Conservation (phyloP, 2,888 invertebrate genomes). For the Physocephala rufipes region DNA sequence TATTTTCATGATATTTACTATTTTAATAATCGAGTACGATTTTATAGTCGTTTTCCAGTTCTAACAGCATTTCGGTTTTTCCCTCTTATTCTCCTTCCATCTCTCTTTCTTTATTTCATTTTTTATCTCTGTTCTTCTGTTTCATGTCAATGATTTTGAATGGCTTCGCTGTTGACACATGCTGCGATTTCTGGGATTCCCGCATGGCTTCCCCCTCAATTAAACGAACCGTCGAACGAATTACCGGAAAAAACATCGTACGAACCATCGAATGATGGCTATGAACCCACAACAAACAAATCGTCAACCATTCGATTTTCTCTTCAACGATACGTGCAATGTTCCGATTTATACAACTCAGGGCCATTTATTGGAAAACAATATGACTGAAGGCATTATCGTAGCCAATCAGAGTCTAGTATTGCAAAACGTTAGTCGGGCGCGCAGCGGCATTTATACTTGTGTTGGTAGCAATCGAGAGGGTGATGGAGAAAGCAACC, state of each 20-base stretch:
- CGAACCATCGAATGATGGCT: too few species aligned
- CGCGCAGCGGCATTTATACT: constrained; percentile 83
- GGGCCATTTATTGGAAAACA: constrained; percentile 82
- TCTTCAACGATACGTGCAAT: too few species aligned
- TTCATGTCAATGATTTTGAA: not conserved
- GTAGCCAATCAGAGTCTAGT: constrained; percentile 90
- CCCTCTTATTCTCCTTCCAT: too few species aligned
- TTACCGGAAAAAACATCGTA: too few species aligned
- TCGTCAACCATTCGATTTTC: too few species aligned
- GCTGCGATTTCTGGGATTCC: constrained; percentile 33
- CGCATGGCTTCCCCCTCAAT: too few species aligned
- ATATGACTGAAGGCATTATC: constrained; percentile 81
- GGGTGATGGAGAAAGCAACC: constrained; percentile 88
- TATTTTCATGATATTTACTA: constrained; percentile 2
- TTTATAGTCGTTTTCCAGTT: too few species aligned
- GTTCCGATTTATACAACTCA: constrained; percentile 65
- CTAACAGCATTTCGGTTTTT: too few species aligned
- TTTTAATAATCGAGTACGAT: constrained; percentile 28
- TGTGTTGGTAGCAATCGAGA: constrained; percentile 89
- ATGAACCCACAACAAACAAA: too few species aligned
- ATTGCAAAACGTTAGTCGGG: constrained; percentile 83
- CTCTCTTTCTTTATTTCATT: constrained; percentile 5
- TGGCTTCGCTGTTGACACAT: constrained; percentile 8
- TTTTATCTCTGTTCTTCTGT: not conserved
- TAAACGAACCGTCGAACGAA: too few species aligned